Evolutionary conservation across 92 coral and sea anemone species (phyloP), one percentile per base, ranked within the genome.

Genomic region (Galaxea fascicularis): DNA sequence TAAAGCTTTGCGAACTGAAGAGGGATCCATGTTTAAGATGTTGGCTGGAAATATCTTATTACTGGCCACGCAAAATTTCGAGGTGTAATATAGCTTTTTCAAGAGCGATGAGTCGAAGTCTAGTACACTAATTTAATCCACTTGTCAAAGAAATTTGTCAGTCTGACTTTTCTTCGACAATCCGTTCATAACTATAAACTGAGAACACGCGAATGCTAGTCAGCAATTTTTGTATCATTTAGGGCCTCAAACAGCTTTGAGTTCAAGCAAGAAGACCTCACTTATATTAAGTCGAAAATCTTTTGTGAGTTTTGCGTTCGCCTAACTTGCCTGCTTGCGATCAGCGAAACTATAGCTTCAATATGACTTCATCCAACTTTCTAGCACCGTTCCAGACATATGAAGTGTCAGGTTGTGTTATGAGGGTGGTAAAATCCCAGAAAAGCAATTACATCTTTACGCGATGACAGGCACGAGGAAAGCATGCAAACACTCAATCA

Each of bases 401-500:
- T 46, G 21, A 60, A 27, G 0, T 4, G 51, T 28, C 24, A 22
- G 28, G 49, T 3, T 27, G 49, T 21, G 45, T 28, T 68, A 58
- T 47, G 75, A 62, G 69, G 31, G 20, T 15, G 41, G 21, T 47
- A 1, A 60, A 63, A 9, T 22, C 44, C 53, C 17, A 21, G 53
- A 18, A 71, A 71, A 71, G 58, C 27, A 71, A 71, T 71, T 71
- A 21, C 10, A 29, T 66, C 65, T 44, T n/a, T 14, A 20, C 76
- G 47, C 26, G 75, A 14, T 77, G 72, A 64, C 22, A 53, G 75
- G 49, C 63, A 66, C 46, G 56, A 69, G 11, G 18, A 29, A 13
- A 41, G 20, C 5, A 51, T 20, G 84, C 35, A 79, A 31, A 65
- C 49, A 15, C 47, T 79, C 84, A 49, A 52, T 79, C 82, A 77